A percentile compares a stretch with the other conserved stretches of the same genome.
Conservation (phyloP, 2,888 invertebrate genomes). For the Epirrita christyi region DNA sequence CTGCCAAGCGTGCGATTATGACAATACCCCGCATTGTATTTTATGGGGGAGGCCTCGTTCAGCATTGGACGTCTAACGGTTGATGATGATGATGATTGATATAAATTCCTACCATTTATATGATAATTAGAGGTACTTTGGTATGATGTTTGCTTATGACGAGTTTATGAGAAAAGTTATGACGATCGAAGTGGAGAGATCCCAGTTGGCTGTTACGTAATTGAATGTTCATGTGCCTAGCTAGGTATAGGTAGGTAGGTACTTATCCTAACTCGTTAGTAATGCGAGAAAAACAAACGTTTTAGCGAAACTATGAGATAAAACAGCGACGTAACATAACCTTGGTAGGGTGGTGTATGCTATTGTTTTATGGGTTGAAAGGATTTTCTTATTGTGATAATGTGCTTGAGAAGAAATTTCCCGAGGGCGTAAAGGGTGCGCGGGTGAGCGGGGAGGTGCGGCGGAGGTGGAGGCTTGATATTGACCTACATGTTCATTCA, state of each 20-base stretch:
- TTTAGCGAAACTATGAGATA: conserved; percentile 20
- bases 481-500: conserved; percentile 85
- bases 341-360: conserved; percentile 11
- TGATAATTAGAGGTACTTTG: neutral
- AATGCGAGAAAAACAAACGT: conserved; percentile 22
- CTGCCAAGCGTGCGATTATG: too few relatives aligned
- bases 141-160: neutral
- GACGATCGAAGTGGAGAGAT: conserved; percentile 12
- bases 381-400: conserved; percentile 64
- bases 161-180: conserved; percentile 2
- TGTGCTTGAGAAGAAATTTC: conserved; percentile 65
- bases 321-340: conserved; percentile 21
- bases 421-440: conserved; percentile 58
- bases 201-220: conserved; percentile 32
- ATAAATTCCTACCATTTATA: too few relatives aligned
- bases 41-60: too few relatives aligned
- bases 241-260: too few relatives aligned
- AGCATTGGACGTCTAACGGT: too few relatives aligned
- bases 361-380: conserved; percentile 47
- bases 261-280: conserved; percentile 16
- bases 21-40: too few relatives aligned
- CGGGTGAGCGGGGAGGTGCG: conserved; percentile 53
- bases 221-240: conserved; percentile 18
- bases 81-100: too few relatives aligned
- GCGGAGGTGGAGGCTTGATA: conserved; percentile 74